These are phyloP conservation scores for Perca flavescens DNA, from an alignment of 2,113 vertebrate species.

Conservation along the genomic window DNA sequence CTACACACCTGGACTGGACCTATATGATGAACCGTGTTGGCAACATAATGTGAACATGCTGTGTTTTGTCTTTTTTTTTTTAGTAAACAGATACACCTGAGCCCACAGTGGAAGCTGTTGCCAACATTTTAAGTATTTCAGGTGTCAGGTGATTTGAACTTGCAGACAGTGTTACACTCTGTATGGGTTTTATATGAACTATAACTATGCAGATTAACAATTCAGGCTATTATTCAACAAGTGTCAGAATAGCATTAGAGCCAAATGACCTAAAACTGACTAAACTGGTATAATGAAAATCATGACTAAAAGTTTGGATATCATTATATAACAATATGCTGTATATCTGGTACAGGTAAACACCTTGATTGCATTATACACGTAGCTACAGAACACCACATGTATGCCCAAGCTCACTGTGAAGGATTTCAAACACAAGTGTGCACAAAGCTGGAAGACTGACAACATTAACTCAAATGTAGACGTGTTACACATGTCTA, in stretches of 20 bases:
- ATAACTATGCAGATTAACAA: background rate
- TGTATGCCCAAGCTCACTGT: background rate
- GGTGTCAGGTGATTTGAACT: background rate
- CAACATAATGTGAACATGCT: background rate
- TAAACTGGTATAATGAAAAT: background rate
- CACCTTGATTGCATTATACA: background rate
- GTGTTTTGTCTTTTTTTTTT: background rate
- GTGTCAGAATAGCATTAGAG: background rate
- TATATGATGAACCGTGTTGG: background rate
- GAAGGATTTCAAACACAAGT: background rate
- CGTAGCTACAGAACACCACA: background rate
- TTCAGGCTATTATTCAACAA: background rate
- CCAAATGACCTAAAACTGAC: background rate
- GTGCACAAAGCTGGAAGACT: background rate
- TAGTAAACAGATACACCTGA: conserved; percentile 1
- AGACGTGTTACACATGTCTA: background rate
- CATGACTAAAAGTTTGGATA: background rate
- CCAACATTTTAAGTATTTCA: background rate
- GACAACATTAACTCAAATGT: background rate
- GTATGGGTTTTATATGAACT: background rate
- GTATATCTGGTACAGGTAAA: background rate
- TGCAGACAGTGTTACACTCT: too few relatives aligned
- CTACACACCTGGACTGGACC: background rate
- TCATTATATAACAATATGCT: background rate
- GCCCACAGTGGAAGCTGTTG: background rate